Conservation (phyloP, 2,888 invertebrate species). For the Troglohyphantes excavatus region DNA sequence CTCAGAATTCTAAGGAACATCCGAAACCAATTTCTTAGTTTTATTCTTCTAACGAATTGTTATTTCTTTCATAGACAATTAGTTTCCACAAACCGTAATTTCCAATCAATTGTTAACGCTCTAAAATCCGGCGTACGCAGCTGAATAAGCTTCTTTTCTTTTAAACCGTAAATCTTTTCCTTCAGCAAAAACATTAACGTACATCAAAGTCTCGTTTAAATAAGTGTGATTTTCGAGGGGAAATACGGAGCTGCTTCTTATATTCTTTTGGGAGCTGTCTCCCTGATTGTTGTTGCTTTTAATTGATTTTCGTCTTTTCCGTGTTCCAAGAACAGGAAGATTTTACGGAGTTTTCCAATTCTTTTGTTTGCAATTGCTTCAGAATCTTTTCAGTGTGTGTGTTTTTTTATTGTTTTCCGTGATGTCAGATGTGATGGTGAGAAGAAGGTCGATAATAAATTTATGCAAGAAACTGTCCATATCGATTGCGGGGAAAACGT, state of each 20-base stretch:
- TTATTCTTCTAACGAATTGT: not conserved
- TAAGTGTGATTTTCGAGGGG: too few relatives aligned
- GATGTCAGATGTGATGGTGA: too few relatives aligned
- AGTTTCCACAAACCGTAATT: conserved; percentile 3
- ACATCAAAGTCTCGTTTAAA: conserved; percentile 15
- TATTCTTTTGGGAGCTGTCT: too few relatives aligned
- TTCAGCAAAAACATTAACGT: not conserved
- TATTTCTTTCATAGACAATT: conserved; percentile 28
- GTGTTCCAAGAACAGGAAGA: not conserved
- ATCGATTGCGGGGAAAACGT: too few relatives aligned
- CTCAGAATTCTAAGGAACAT: not conserved
- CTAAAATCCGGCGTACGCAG: not conserved
- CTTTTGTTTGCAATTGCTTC: not conserved
- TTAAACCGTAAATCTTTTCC: not conserved
- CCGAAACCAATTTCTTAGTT: not conserved
- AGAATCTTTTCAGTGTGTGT: too few relatives aligned
- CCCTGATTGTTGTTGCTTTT: not conserved
- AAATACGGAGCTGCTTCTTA: too few relatives aligned
- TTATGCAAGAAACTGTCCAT: too few relatives aligned
- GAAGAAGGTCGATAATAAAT: too few relatives aligned
- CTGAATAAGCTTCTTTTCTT: conserved; percentile 9
- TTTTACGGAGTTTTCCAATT: not conserved
- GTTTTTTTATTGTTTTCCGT: too few relatives aligned
- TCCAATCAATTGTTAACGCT: conserved; percentile 23
- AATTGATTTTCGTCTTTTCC: conserved; percentile 15